Evolutionary conservation across 2,797 vertebrate genomes (phyloP), one percentile per base, ranked within the genome.

Genomic region (Chanos chanos): DNA sequence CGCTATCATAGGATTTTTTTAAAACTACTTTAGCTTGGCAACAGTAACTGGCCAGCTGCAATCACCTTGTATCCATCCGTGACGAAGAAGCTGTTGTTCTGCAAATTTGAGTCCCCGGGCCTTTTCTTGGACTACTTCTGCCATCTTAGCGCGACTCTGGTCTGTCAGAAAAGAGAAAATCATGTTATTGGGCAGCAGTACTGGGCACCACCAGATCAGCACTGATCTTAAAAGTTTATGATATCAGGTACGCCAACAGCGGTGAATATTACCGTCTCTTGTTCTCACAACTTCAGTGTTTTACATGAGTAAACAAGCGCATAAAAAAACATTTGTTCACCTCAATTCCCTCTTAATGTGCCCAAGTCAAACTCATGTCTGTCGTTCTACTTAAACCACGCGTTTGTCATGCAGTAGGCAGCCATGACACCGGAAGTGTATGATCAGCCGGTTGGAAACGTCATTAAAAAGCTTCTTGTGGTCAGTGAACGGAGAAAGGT

Each of bases 1-100:
- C n/a, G 8, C 8, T 13, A 48, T n/a, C 0, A 25, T 10, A n/a
- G 7, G 4, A 10, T 13, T 4, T 9, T 0, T 3, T 64, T n/a
- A n/a, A n/a, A n/a, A n/a, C n/a, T n/a, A n/a, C n/a, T n/a, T n/a
- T n/a, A n/a, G n/a, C n/a, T n/a, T n/a, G n/a, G n/a, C n/a, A n/a
- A n/a, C n/a, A n/a, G n/a, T n/a, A n/a, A n/a, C n/a, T n/a, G n/a
- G 36, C 13, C 16, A 39, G 6, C 37, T 30, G 15, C 8, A 8
- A 24, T 63, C 40, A 88, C 89, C 89, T 1, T 79, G 77, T 68
- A 88, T 77, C 89, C 89, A 91, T 34, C 89, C 89, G 2, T 90
- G 85, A 7, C 87, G 83, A 27, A 85, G 71, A 18, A 91, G 77
- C 4, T 87, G 88, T 60, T 75, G 77, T 75, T 89, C 87, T 0